phyloP scores from a whole-genome alignment of 1,140 invertebrate genomes.

The Drosophila mayri region DNA sequence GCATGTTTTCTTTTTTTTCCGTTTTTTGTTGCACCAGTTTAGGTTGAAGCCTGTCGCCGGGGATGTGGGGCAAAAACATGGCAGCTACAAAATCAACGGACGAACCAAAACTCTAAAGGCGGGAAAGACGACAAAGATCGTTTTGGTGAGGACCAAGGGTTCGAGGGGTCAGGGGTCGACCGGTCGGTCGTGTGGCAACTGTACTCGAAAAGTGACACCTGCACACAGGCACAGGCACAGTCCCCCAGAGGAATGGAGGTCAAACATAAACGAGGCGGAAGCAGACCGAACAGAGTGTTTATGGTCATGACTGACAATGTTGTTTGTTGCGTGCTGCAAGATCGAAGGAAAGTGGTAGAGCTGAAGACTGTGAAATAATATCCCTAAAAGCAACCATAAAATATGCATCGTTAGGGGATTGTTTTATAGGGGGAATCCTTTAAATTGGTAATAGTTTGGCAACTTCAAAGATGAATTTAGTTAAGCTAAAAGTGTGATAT shows the following conservation, averaged over 20 bases:
- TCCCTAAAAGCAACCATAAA: slow-evolving; percentile 11
- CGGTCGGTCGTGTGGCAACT: slow-evolving; percentile 45
- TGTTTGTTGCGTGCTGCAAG: slow-evolving; percentile 33
- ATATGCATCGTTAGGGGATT: neutral
- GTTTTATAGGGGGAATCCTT: neutral
- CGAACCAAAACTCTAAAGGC: slow-evolving; percentile 31
- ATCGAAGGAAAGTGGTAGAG: slow-evolving; percentile 9
- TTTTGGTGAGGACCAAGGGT: slow-evolving; percentile 3
- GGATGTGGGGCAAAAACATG: slow-evolving; percentile 42
- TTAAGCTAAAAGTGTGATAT: neutral
- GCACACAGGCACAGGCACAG: slow-evolving; percentile 13
- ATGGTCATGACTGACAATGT: slow-evolving; percentile 39
- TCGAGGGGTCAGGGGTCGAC: slow-evolving; percentile 29
- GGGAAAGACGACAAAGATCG: slow-evolving; percentile 42
- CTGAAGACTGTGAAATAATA: slow-evolving; percentile 8
- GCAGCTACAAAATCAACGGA: slow-evolving; percentile 39
- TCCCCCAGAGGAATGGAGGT: slow-evolving; percentile 24
- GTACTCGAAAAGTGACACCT: slow-evolving; percentile 51
- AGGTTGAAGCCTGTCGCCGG: slow-evolving; percentile 43
- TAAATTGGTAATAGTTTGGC: neutral
- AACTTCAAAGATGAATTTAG: too few species aligned
- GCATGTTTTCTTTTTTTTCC: slow-evolving; percentile 37
- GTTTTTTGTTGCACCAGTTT: slow-evolving; percentile 32
- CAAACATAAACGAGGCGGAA: slow-evolving; percentile 40
- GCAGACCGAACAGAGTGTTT: slow-evolving; percentile 20